These are phyloP conservation scores for Lycocerus yunnanus DNA, from an alignment of 2,888 invertebrate genomes.

Conservation along the genomic window DNA sequence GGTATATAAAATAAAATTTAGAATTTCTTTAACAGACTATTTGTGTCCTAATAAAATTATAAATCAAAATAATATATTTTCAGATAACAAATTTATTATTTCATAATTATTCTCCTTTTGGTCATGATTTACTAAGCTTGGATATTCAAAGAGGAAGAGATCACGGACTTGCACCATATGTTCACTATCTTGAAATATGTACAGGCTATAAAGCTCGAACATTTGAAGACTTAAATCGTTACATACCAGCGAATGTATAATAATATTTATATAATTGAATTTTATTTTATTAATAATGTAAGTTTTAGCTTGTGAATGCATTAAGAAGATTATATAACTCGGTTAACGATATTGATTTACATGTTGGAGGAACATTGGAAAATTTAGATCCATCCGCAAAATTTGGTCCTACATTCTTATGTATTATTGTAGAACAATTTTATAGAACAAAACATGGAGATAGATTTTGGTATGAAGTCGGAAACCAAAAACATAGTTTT, in stretches of 20 bases:
- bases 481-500: constrained; percentile 56
- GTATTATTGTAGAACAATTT: constrained; percentile 77
- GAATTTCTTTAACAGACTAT: not conserved
- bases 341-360: constrained; percentile 76
- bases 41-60: not conserved
- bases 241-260: constrained; percentile 50
- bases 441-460: constrained; percentile 68
- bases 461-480: constrained; percentile 75
- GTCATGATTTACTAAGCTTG: constrained; percentile 68
- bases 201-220: constrained; percentile 59
- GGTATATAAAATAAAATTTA: no score
- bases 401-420: constrained; percentile 73
- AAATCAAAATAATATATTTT: not conserved
- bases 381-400: constrained; percentile 63
- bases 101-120: constrained; percentile 69
- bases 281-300: not conserved
- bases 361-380: constrained; percentile 74
- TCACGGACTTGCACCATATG: constrained; percentile 70
- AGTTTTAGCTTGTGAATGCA: constrained; percentile 56
- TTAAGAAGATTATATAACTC: constrained; percentile 61
- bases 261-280: not conserved
- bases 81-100: constrained; percentile 76
- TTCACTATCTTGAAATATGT: constrained; percentile 70
- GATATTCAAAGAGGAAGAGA: constrained; percentile 76
- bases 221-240: constrained; percentile 63